Evolutionary conservation across 2,888 invertebrate species (phyloP).

Genomic region (Drosophila eohydei): DNA sequence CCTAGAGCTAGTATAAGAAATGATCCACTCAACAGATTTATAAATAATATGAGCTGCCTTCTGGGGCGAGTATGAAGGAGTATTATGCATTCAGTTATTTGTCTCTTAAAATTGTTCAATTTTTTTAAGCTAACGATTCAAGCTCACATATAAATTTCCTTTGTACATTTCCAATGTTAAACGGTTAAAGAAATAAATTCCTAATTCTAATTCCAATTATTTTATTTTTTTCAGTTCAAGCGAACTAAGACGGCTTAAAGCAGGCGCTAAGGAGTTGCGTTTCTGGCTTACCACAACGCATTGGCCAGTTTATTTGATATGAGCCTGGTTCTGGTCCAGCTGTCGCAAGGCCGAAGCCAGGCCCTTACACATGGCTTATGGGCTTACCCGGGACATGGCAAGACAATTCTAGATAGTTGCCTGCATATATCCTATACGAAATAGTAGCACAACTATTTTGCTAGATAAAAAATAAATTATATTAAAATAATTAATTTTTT

Average conservation of each 20-base stretch:
- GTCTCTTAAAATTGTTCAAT: no score
- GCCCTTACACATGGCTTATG: background rate
- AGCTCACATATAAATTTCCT: no score
- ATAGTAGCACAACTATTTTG: no score
- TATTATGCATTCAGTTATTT: no score
- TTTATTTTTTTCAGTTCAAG: background rate
- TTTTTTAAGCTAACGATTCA: no score
- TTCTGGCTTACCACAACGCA: slow-evolving; percentile 56
- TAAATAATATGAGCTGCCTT: no score
- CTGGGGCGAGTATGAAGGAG: no score
- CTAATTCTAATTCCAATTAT: background rate
- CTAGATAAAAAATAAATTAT: no score
- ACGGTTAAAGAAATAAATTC: background rate
- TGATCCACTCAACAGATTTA: no score
- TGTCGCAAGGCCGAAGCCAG: background rate
- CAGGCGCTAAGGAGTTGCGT: slow-evolving; percentile 2
- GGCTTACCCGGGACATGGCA: background rate
- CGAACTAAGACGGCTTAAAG: background rate
- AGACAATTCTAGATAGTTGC: background rate
- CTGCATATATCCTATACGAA: background rate
- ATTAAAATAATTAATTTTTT: no score
- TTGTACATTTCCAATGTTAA: background rate
- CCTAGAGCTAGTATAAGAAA: no score
- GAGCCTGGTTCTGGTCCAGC: slow-evolving; percentile 35
- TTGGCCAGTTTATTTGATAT: slow-evolving; percentile 76